These are phyloP conservation scores for Onychostruthus taczanowskii DNA, from an alignment of 2,113 vertebrate species.

Conservation along the genomic window DNA sequence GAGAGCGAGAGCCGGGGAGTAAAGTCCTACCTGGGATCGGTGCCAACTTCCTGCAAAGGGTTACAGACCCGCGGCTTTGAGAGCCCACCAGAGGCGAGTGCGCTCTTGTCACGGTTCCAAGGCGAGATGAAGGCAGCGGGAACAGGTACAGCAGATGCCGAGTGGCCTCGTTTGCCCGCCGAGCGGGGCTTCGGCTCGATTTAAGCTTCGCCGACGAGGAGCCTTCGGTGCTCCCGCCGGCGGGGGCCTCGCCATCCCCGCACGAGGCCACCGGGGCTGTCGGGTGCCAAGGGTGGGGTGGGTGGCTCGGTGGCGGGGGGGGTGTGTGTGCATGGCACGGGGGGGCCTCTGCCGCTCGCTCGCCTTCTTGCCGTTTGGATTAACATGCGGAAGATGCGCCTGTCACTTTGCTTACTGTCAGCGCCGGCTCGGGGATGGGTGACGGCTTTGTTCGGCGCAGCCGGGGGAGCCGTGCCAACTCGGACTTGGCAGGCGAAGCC, in stretches of 20 bases:
- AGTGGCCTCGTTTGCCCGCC: conserved; percentile 57
- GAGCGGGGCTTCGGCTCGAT: conserved; percentile 27
- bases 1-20: conserved; percentile 55
- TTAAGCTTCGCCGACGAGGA: conserved; percentile 2
- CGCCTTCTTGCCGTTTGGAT: conserved; percentile 43
- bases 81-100: conserved; percentile 69
- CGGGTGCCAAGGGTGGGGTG: conserved; percentile 39
- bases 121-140: conserved; percentile 67
- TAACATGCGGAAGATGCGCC: conserved; percentile 71
- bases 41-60: conserved; percentile 73
- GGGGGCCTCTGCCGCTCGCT: not conserved
- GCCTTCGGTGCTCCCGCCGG: conserved; percentile 6
- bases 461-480: conserved; percentile 65
- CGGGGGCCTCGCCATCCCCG: not conserved
- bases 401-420: conserved; percentile 71
- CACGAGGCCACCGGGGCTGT: conserved; percentile 14
- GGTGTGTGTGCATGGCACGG: not conserved
- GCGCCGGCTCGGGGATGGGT: conserved; percentile 59
- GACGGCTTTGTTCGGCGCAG: conserved; percentile 68
- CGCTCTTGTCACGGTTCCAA: conserved; percentile 69
- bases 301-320: not conserved
- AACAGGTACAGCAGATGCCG: conserved; percentile 69
- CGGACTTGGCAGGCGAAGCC: conserved; percentile 57
- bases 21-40: conserved; percentile 73
- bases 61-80: conserved; percentile 66